phyloP scores from a whole-genome alignment of 2,113 vertebrate genomes.

The Vulpes vulpes region DNA sequence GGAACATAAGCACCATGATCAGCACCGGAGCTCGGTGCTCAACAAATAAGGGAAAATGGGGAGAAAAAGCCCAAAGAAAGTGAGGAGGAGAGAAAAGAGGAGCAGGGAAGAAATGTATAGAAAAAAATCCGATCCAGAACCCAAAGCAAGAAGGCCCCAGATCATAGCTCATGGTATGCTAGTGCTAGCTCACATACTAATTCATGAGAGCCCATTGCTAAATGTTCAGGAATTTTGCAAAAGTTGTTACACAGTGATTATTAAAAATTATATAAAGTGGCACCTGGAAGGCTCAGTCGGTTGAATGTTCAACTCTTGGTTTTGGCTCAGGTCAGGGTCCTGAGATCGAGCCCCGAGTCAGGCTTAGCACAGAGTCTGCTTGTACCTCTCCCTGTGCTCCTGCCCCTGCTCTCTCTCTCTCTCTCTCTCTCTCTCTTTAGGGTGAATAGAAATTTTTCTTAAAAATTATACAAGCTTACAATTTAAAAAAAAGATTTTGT shows the following conservation, averaged over 20 bases:
- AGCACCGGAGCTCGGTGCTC: neutral
- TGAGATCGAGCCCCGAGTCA: neutral
- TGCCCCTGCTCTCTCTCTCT: neutral
- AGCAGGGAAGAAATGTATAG: neutral
- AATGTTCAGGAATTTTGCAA: slow-evolving; percentile 9
- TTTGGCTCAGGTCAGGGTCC: neutral
- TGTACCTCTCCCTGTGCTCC: neutral
- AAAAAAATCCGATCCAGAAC: slow-evolving; percentile 36
- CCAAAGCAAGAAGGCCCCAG: neutral
- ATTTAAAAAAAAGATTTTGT: neutral
- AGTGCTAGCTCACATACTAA: too few relatives aligned
- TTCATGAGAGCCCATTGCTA: neutral
- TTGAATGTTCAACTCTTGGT: neutral
- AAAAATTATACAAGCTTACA: neutral
- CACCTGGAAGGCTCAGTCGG: neutral
- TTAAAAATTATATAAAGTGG: neutral
- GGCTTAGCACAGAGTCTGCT: neutral
- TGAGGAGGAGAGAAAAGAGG: neutral
- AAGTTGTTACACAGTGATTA: slow-evolving; percentile 19
- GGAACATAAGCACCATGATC: fast-evolving
- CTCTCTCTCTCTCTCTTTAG: neutral
- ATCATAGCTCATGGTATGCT: neutral
- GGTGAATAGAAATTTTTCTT: neutral
- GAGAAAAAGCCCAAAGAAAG: neutral
- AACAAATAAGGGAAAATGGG: neutral